These are phyloP conservation scores for Octodon degus DNA, from an alignment of 2,113 vertebrate genomes.

Conservation along the genomic window DNA sequence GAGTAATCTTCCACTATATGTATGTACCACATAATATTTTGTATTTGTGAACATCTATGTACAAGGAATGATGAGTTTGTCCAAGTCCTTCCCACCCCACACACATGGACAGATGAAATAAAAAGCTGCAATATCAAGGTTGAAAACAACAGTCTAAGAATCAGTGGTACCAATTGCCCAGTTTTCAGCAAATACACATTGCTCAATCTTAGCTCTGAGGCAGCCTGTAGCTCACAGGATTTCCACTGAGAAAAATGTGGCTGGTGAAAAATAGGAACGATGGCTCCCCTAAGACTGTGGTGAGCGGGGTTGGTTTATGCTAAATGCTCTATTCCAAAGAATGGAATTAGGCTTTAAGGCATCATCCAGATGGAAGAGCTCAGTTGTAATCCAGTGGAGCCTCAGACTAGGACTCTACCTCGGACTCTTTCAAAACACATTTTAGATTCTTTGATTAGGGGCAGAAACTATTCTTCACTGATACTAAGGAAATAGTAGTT, in stretches of 20 bases:
- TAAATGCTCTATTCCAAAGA: not conserved
- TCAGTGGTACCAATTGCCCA: not conserved
- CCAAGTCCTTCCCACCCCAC: not conserved
- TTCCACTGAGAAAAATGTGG: not conserved
- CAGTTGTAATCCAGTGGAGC: rapidly evolving
- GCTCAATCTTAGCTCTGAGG: not conserved
- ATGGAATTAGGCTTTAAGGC: not conserved
- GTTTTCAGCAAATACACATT: not conserved
- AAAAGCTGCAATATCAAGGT: not conserved
- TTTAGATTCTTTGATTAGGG: not conserved
- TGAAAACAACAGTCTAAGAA: not conserved
- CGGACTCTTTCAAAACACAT: not conserved
- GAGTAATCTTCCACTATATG: not conserved
- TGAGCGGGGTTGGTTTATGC: not conserved
- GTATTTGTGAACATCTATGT: not conserved
- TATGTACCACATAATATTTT: not conserved
- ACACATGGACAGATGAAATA: not conserved
- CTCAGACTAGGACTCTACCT: not conserved
- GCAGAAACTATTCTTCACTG: not conserved
- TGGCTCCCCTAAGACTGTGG: not conserved
- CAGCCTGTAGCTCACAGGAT: not conserved
- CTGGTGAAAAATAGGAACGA: not conserved
- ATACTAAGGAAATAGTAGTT: not conserved
- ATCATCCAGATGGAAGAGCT: not conserved
- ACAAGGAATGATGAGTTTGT: not conserved